These are phyloP conservation scores for Meandrusa payeni DNA, from an alignment of 2,888 invertebrate species.

Conservation along the genomic window DNA sequence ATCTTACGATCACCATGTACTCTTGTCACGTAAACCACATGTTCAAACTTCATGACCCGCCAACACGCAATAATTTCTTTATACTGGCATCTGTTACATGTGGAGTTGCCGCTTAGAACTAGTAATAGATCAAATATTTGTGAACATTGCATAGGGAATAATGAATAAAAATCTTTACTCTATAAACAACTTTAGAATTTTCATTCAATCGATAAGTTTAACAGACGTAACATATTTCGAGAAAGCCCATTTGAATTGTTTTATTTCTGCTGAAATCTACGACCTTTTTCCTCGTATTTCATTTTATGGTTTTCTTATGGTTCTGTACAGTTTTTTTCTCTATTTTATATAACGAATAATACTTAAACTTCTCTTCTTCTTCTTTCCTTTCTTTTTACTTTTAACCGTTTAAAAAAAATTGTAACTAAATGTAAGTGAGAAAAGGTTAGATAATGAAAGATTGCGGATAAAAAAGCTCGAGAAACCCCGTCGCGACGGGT, in stretches of 20 bases:
- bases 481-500: constrained; percentile 11
- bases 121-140: neutral
- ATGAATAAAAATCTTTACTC: no score
- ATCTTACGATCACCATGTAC: constrained; percentile 13
- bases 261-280: neutral
- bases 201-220: no score
- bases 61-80: constrained; percentile 12
- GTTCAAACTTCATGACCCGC: constrained; percentile 9
- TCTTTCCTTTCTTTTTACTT: no score
- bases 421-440: constrained; percentile 4
- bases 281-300: no score
- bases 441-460: constrained; percentile 10
- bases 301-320: no score
- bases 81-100: constrained; percentile 11
- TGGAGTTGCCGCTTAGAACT: constrained; percentile 1
- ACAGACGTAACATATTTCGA: no score
- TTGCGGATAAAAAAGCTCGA: constrained; percentile 12
- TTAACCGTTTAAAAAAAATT: neutral
- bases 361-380: no score
- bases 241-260: no score
- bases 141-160: no score
- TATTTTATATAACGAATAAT: no score
- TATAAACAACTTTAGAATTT: no score
- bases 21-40: constrained; percentile 15
- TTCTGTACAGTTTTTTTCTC: no score